phyloP scores from a whole-genome alignment of 1,140 invertebrate species.

The Diuraphis noxia region DNA sequence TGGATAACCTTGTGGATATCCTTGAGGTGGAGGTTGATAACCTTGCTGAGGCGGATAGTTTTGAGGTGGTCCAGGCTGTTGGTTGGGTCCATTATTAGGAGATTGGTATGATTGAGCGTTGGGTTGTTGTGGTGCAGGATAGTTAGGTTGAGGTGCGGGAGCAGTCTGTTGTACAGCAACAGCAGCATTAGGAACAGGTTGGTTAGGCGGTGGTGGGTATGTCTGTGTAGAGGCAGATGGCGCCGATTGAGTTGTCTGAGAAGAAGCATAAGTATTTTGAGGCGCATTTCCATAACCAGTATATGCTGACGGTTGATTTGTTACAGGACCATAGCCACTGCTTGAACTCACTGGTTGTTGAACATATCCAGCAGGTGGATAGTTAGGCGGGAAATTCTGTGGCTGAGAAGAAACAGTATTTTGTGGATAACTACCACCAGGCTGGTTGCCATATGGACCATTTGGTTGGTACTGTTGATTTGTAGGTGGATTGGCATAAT shows the following conservation, averaged over 20 bases:
- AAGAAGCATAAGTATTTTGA: slow-evolving; percentile 54
- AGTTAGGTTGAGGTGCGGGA: slow-evolving; percentile 7
- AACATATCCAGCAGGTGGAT: slow-evolving; percentile 40
- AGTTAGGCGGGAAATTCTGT: slow-evolving; percentile 32
- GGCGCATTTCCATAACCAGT: slow-evolving; percentile 54
- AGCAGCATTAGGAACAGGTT: slow-evolving; percentile 25
- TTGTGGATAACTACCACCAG: slow-evolving; percentile 37
- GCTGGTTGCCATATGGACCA: slow-evolving; percentile 35
- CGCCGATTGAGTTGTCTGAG: slow-evolving; percentile 55
- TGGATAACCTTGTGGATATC: slow-evolving; percentile 40
- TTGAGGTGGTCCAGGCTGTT: slow-evolving; percentile 33
- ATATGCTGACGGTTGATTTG: slow-evolving; percentile 41
- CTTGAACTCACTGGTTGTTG: slow-evolving; percentile 51
- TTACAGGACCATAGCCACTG: slow-evolving; percentile 17
- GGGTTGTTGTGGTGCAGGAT: slow-evolving; percentile 33
- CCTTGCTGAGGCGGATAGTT: slow-evolving; percentile 33
- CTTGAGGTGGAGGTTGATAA: slow-evolving; percentile 31
- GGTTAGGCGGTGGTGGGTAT: slow-evolving; percentile 46
- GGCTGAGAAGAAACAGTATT: slow-evolving; percentile 18
- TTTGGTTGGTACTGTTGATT: slow-evolving; percentile 41
- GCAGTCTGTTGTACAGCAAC: slow-evolving; percentile 29
- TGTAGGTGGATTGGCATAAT: slow-evolving; percentile 20
- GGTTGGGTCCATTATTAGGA: slow-evolving; percentile 23
- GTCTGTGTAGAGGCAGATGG: slow-evolving; percentile 56
- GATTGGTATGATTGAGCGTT: slow-evolving; percentile 35